Evolutionary conservation across 2,113 vertebrate species (phyloP), one percentile per base, ranked within the genome.

Genomic region (Lycaon pictus): DNA sequence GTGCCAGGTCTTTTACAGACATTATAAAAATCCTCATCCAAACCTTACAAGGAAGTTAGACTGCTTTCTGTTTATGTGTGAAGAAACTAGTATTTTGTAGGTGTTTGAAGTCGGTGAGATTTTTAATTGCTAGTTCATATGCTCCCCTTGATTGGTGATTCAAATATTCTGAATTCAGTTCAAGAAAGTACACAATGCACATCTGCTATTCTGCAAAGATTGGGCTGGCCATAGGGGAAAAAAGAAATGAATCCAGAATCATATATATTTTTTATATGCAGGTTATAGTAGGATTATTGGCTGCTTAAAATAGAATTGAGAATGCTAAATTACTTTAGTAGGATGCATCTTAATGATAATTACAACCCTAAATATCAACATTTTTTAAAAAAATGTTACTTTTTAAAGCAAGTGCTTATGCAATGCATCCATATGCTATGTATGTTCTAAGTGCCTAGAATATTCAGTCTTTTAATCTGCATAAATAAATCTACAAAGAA

Each of bases 341-440:
- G 19, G 20, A 80, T 76, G 5, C 7, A 95, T 65, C 51, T 76
- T 82, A 95, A 88, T 86, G 74, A 83, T 91, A 93, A 93, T 63
- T 83, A 88, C 77, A 90, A 67, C 15, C 6, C 37, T 96, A 91
- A 69, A 92, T 90, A 88, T 86, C 55, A 96, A 91, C 22, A 90
- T 60, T 79, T 87, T 85, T 2, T 82, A 0, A 12, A 74, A 93
- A 25, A 85, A 63, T 51, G 17, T 72, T 93, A 60, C 55, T 81
- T 58, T 97, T 80, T 96, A 32, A 80, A 87, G 11, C 43, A 85
- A 81, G 4, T 51, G 35, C 32, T 97, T 87, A 79, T 93, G 76
- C 35, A 90, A 51, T 22, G 84, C 8, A 62, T 63, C 89, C n/a
- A 7, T 62, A 62, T 48, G 25, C 37, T 43, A 88, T 77, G 20